Base-by-base conservation (phyloP, 2,888 invertebrate genomes). In the Caenorhabditis drosophilae region DNA sequence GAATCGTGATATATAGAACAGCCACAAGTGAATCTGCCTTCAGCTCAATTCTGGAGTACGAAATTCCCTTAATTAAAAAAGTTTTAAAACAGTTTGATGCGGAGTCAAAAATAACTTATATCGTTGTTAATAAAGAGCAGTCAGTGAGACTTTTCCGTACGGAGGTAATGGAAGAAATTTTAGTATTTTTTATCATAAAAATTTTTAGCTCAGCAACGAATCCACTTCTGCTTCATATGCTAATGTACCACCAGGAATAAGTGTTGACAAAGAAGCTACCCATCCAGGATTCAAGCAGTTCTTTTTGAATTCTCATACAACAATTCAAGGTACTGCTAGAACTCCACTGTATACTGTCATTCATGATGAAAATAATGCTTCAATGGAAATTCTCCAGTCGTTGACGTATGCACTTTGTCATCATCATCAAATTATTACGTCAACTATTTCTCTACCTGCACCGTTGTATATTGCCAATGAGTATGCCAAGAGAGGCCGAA, bases 261-360 rank as follows among this genome's bases (percentile, higher is more conserved):
- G 78, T 15, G 58, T 82, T 22, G 81, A 82, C 45, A 42, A 50
- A 0, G 40, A 48, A 2, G 47, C 77, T 9, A 69, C 70, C 1
- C 72, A 77, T 54, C 77, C 80, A 1, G 44, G 58, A 2, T 73
- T 45, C 68, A 69, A 69, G 31, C 77, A 81, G 58, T 80, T 80
- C 64, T 81, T 61, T 66, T 58, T 81, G 38, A 78, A 75, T 47
- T 63, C 74, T 4, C 79, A 82, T 59, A 58, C 58, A 18, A 79
- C 82, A 15, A 67, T 80, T 6, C 80, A 82, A 79, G 82, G 82
- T n/a, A 73, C 77, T 2, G 80, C 79, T 7, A 72, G 67, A 26
- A 73, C 75, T 7, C 80, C 82, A 11, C 55, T 73, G 1, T 82
- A 82, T 64, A 78, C 79, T 0, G 70, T 82, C 1, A 44, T 82